Conservation (phyloP, 2,113 vertebrate genomes). For the Takifugu bimaculatus region DNA sequence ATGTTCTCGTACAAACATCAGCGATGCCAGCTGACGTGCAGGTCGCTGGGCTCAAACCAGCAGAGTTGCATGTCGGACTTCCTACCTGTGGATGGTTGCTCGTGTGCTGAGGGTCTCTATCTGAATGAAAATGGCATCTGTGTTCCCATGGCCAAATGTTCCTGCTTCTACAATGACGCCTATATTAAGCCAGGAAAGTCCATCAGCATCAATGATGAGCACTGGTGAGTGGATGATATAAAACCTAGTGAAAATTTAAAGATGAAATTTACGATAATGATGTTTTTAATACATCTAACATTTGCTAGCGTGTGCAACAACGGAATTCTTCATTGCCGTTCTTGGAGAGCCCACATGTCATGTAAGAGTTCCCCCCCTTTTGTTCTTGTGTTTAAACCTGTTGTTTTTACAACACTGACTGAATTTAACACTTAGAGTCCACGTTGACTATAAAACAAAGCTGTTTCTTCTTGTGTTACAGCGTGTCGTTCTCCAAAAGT, state of each 20-base stretch:
- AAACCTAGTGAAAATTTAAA: background rate
- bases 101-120: constrained; percentile 80
- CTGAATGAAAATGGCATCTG: constrained; percentile 78
- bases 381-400: background rate
- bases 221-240: constrained; percentile 79
- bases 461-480: constrained; percentile 32
- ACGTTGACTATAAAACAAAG: background rate
- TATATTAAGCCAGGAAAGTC: constrained; percentile 78
- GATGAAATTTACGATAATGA: background rate
- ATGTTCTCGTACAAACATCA: constrained; percentile 86
- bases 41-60: constrained; percentile 76
- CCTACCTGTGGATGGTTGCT: constrained; percentile 87
- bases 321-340: constrained; percentile 78
- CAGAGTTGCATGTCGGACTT: constrained; percentile 78
- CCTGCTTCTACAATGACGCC: constrained; percentile 81
- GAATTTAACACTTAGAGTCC: background rate
- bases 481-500: constrained; percentile 62
- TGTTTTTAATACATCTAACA: constrained; percentile 2
- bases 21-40: constrained; percentile 86
- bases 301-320: constrained; percentile 80
- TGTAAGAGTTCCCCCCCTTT: constrained; percentile 54
- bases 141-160: constrained; percentile 80
- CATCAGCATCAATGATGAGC: constrained; percentile 78
- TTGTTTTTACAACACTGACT: background rate
- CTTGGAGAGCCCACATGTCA: constrained; percentile 48